These are phyloP conservation scores for Latrodectus elegans DNA, from an alignment of 2,888 invertebrate species.

Conservation along the genomic window DNA sequence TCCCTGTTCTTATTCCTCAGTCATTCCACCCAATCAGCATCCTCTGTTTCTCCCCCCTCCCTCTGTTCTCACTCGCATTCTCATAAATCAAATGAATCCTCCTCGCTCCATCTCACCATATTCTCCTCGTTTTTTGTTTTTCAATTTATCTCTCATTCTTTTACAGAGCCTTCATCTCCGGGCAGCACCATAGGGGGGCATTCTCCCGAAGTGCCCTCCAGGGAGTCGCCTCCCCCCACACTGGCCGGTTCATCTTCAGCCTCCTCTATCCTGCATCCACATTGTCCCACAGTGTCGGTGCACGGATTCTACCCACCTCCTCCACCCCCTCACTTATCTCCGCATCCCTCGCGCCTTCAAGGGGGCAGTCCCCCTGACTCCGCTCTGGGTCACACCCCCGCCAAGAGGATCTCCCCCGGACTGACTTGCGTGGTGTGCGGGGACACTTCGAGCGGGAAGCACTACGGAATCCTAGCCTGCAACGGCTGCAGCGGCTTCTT, in stretches of 20 bases:
- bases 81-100: slow-evolving; percentile 28
- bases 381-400: slow-evolving; percentile 36
- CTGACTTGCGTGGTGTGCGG: slow-evolving; percentile 97
- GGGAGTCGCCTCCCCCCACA: slow-evolving; percentile 19
- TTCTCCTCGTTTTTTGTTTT: not conserved
- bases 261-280: slow-evolving; percentile 6
- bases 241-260: slow-evolving; percentile 33
- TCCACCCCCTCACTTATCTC: slow-evolving; percentile 6
- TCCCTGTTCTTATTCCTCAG: slow-evolving; percentile 6
- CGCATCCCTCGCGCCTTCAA: slow-evolving; percentile 16
- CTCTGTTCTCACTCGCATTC: slow-evolving; percentile 13
- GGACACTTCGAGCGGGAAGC: slow-evolving; percentile 97
- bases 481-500: slow-evolving; percentile 99
- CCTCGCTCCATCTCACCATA: not conserved
- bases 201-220: slow-evolving; percentile 36
- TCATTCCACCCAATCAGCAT: slow-evolving; percentile 16
- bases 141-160: not conserved
- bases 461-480: slow-evolving; percentile 98
- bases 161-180: slow-evolving; percentile 62
- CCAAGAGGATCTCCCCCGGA: slow-evolving; percentile 70
- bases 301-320: slow-evolving; percentile 56
- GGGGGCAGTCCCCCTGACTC: slow-evolving; percentile 33
- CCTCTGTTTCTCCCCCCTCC: slow-evolving; percentile 11
- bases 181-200: slow-evolving; percentile 47
- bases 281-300: slow-evolving; percentile 53